Base-by-base conservation (phyloP, 2,797 vertebrate genomes). In the Lindbergichthys nudifrons region DNA sequence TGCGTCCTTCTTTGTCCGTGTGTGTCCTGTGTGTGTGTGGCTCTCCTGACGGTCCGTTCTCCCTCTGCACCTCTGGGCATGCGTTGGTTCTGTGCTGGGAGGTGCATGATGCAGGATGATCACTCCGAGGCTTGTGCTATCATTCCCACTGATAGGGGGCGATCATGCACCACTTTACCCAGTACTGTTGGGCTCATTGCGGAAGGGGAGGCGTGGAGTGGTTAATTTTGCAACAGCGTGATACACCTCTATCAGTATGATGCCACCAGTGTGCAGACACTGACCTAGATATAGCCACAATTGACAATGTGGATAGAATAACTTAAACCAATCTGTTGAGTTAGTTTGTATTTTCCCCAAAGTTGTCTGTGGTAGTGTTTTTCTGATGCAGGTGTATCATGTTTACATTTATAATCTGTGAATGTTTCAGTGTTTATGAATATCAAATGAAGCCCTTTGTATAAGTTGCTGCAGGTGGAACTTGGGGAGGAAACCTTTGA, bases 31-130 rank as follows among this genome's bases (percentile, higher is more conserved):
- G 79, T 90, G 79, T 90, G 79, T 88, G 85, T 89, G 87, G 77
- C 75, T 85, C 76, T 87, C 88, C 84, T 71, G 79, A 81, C 78
- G 43, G 81, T 68, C 64, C 77, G 64, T 87, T 80, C 78, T 87
- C 77, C 79, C 77, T 81, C 80, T 86, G 88, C 81, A 76, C 89
- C 88, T 88, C 75, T 86, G 86, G 84, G 89, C 91, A 90, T 93
- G 91, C 65, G 48, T 87, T 85, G 30, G 65, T 75, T 48, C 77
- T 86, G 75, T 65, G 77, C 89, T 88, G 89, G 86, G 85, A 89
- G 87, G 85, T 89, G 89, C 90, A 92, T 92, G 92, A 87, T 86
- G 84, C 88, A 83, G 89, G 83, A 87, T 59, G 63, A 77, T 85
- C 80, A 80, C 84, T 65, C 71, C 12, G 9, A 81, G 78, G 87